Percentiles rank a stretch among this genome's conserved stretches.
Evolutionary conservation across 2,888 invertebrate genomes (phyloP).

Genomic region (Steinernema scapterisci): DNA sequence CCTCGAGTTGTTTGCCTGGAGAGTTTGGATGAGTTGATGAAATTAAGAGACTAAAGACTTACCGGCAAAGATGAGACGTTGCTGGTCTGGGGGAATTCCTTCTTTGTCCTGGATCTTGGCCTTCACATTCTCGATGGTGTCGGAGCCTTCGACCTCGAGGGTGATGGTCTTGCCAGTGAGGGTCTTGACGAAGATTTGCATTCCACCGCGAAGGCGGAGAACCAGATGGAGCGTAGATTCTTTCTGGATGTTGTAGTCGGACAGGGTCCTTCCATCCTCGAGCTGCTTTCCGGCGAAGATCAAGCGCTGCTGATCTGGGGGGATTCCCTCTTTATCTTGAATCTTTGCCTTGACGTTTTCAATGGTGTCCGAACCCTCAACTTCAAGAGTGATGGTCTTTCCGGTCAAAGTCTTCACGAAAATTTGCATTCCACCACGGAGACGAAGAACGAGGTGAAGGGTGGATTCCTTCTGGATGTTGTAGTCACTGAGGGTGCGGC

Average conservation of each 20-base stretch:
- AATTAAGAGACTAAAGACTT: conserved; percentile 22
- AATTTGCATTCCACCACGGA: conserved; percentile 82
- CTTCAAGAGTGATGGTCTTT: conserved; percentile 74
- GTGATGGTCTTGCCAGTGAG: conserved; percentile 82
- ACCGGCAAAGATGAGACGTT: conserved; percentile 52
- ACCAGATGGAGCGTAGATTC: conserved; percentile 74
- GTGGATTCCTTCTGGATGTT: conserved; percentile 85
- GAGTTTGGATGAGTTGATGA: no score
- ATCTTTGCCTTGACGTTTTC: conserved; percentile 66
- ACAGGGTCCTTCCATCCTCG: conserved; percentile 89
- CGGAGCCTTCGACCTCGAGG: conserved; percentile 53
- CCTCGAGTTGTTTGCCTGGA: conserved; percentile 81
- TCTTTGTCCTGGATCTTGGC: conserved; percentile 57
- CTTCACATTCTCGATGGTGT: conserved; percentile 54
- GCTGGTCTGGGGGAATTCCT: conserved; percentile 54
- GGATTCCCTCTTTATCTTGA: conserved; percentile 65
- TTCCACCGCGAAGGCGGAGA: conserved; percentile 70
- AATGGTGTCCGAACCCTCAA: conserved; percentile 65
- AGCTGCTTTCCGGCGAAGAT: conserved; percentile 72
- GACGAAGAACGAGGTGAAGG: conserved; percentile 64
- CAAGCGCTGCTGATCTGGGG: conserved; percentile 62
- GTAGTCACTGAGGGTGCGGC: conserved; percentile 87
- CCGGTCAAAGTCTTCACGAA: conserved; percentile 92
- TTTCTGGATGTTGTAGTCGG: conserved; percentile 93
- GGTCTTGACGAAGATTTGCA: conserved; percentile 96